phyloP scores from a whole-genome alignment of 1,140 invertebrate genomes.

The Drosophila murphyi region DNA sequence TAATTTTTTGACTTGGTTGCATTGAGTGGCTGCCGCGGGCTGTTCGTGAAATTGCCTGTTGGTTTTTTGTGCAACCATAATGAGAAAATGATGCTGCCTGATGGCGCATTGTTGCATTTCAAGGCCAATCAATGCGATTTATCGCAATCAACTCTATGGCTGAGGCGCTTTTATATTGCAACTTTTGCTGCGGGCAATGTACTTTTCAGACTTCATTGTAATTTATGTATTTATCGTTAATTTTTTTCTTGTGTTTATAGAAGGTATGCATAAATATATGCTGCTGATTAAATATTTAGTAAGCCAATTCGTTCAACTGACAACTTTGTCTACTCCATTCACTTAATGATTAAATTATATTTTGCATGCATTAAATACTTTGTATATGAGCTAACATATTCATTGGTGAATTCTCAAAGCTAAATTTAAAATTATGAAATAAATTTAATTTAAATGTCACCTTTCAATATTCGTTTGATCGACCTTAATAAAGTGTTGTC shows the following conservation, averaged over 20 bases:
- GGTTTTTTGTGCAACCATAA: constrained; percentile 56
- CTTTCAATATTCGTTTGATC: too few relatives aligned
- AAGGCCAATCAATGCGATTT: constrained; percentile 69
- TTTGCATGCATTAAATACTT: too few relatives aligned
- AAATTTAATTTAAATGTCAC: too few relatives aligned
- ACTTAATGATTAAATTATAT: too few relatives aligned
- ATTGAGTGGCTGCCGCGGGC: constrained; percentile 20
- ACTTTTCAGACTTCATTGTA: constrained; percentile 51
- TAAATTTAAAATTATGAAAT: too few relatives aligned
- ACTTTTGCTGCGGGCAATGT: constrained; percentile 31
- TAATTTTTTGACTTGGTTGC: constrained; percentile 29
- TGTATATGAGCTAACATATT: too few relatives aligned
- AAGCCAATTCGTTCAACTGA: constrained; percentile 1
- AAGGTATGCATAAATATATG: background rate
- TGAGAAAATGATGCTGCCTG: constrained; percentile 71
- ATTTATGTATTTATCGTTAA: constrained; percentile 47
- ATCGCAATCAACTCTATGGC: constrained; percentile 35
- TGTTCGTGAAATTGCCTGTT: constrained; percentile 30
- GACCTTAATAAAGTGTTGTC: too few relatives aligned
- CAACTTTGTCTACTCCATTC: too few relatives aligned
- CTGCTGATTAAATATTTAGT: constrained; percentile 51
- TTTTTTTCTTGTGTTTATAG: background rate
- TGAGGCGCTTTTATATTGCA: constrained; percentile 29
- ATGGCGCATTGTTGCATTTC: constrained; percentile 43
- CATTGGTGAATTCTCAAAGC: too few relatives aligned